Evolutionary conservation across 2,797 vertebrate species (phyloP).

Genomic region (Neopelma chrysocephalum): DNA sequence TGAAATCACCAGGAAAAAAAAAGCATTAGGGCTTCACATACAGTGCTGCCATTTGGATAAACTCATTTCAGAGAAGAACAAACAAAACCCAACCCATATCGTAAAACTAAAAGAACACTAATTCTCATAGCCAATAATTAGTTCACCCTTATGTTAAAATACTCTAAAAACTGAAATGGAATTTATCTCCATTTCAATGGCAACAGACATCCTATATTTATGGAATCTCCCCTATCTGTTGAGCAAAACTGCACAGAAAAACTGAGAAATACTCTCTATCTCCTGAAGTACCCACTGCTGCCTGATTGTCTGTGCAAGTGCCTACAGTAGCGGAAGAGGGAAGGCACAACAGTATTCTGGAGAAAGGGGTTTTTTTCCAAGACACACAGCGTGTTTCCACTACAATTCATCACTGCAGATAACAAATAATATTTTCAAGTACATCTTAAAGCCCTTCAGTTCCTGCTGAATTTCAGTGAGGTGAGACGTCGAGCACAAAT

Average conservation of each 20-base stretch:
- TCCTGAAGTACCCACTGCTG: background rate
- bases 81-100: background rate
- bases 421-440: background rate
- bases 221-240: background rate
- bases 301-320: background rate
- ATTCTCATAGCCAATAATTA: constrained; percentile 2
- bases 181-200: background rate
- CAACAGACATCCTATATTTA: background rate
- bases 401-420: background rate
- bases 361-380: background rate
- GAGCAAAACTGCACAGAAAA: background rate
- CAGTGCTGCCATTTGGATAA: background rate
- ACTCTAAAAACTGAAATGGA: background rate
- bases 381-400: background rate
- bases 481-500: background rate
- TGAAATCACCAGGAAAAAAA: background rate
- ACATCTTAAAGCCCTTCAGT: background rate
- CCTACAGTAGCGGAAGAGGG: background rate
- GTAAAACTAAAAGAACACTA: background rate
- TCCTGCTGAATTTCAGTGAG: background rate
- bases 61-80: background rate
- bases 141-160: constrained; percentile 1
- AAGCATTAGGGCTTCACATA: background rate
- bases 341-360: background rate
- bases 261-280: background rate